Evolutionary conservation across 2,113 vertebrate species (phyloP).

Genomic region (Epinephelus lanceolatus): DNA sequence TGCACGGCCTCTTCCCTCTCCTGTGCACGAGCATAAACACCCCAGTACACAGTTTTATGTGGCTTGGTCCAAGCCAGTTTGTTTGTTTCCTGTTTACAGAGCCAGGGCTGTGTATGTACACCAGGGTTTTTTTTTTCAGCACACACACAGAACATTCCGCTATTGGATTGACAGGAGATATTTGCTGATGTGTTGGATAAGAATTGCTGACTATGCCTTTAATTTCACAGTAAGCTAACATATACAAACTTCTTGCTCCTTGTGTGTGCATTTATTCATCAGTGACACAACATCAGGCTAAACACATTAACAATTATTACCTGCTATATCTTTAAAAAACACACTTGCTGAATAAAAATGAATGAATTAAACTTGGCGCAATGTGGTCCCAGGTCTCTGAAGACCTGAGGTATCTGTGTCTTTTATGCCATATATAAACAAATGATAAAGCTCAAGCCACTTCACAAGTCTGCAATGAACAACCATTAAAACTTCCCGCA

Average conservation of each 20-base stretch:
- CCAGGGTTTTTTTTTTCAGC: too few relatives aligned
- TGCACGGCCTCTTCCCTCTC: too few relatives aligned
- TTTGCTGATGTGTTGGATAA: too few relatives aligned
- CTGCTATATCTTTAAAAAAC: not conserved
- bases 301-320: not conserved
- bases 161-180: too few relatives aligned
- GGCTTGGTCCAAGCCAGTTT: too few relatives aligned
- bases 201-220: too few relatives aligned
- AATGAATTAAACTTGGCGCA: not conserved
- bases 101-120: too few relatives aligned
- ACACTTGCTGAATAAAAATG: not conserved
- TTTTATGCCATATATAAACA: slow-evolving; percentile 21
- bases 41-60: too few relatives aligned
- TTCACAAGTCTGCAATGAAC: slow-evolving; percentile 41
- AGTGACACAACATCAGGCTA: not conserved
- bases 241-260: not conserved
- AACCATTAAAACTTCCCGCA: slow-evolving; percentile 38
- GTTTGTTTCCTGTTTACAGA: too few relatives aligned
- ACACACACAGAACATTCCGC: too few relatives aligned
- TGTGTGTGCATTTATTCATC: not conserved
- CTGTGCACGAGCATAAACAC: too few relatives aligned
- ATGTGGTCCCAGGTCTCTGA: not conserved
- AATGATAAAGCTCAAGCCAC: slow-evolving; percentile 32
- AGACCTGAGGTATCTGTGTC: slow-evolving; percentile 4
- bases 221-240: not conserved